Conservation (phyloP, 2,888 invertebrate species). For the Tromatobia lineatoria region DNA sequence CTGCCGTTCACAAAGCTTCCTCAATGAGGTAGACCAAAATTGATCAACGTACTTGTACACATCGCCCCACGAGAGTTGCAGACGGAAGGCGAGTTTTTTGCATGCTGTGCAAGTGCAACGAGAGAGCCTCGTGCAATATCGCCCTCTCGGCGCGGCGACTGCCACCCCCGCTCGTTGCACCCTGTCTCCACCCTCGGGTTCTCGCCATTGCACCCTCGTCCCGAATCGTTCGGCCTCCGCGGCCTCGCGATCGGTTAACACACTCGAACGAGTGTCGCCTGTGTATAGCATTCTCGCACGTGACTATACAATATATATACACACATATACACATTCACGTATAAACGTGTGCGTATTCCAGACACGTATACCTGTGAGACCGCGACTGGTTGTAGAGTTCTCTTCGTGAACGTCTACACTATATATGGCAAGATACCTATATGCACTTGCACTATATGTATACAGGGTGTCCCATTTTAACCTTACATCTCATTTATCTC, state of each 20-base stretch:
- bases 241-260: constrained; percentile 52
- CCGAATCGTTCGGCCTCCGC: constrained; percentile 53
- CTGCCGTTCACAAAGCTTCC: neutral
- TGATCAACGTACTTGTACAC: neutral
- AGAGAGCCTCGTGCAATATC: constrained; percentile 41
- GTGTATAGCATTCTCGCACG: neutral
- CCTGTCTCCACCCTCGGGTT: constrained; percentile 34
- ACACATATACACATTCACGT: neutral
- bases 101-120: constrained; percentile 55
- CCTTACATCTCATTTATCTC: no score
- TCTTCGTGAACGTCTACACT: constrained; percentile 19
- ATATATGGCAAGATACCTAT: constrained; percentile 2
- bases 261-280: constrained; percentile 34
- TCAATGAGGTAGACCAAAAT: neutral
- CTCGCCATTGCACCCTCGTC: constrained; percentile 46
- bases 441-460: constrained; percentile 10
- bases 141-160: constrained; percentile 44
- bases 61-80: constrained; percentile 4
- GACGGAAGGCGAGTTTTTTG: constrained; percentile 53
- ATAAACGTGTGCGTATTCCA: constrained; percentile 28
- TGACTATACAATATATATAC: constrained; percentile 5
- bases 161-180: constrained; percentile 42
- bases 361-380: constrained; percentile 22
- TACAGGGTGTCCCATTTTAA: neutral
- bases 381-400: constrained; percentile 35